phyloP scores from a whole-genome alignment of 2,797 vertebrate genomes.

The Neosalanx taihuensis region DNA sequence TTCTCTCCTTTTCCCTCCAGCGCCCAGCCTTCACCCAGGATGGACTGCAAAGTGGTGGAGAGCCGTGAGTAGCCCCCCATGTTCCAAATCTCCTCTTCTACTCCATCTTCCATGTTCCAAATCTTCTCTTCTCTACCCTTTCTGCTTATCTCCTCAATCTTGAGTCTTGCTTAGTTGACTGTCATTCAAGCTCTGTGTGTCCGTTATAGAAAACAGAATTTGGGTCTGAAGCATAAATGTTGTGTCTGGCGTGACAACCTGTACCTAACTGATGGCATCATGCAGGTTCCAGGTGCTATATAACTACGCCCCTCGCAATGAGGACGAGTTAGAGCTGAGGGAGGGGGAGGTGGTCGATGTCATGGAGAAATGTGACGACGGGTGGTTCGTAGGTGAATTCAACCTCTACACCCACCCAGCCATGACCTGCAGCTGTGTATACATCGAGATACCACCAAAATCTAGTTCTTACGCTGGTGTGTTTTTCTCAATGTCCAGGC shows the following conservation, averaged over 20 bases:
- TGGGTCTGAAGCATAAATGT: background rate
- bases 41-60: slow-evolving; percentile 77
- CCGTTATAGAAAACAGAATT: background rate
- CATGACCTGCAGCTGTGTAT: background rate
- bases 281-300: slow-evolving; percentile 86
- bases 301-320: slow-evolving; percentile 85
- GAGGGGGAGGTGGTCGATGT: slow-evolving; percentile 86
- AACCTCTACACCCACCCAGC: background rate
- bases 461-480: background rate
- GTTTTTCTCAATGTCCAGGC: slow-evolving; percentile 48
- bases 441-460: background rate
- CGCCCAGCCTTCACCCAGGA: slow-evolving; percentile 78
- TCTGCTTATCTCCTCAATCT: background rate
- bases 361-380: slow-evolving; percentile 89
- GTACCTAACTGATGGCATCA: slow-evolving; percentile 1
- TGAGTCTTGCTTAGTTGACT: background rate
- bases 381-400: slow-evolving; percentile 88
- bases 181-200: background rate
- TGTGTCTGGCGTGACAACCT: background rate
- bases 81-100: no score
- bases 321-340: slow-evolving; percentile 86
- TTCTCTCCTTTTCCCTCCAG: slow-evolving; percentile 70
- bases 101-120: background rate
- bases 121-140: background rate
- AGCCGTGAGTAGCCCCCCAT: slow-evolving; percentile 76